Percentiles rank a stretch among this genome's conserved stretches.
Conservation (phyloP, 2,113 vertebrate species). For the Nerophis ophidion region DNA sequence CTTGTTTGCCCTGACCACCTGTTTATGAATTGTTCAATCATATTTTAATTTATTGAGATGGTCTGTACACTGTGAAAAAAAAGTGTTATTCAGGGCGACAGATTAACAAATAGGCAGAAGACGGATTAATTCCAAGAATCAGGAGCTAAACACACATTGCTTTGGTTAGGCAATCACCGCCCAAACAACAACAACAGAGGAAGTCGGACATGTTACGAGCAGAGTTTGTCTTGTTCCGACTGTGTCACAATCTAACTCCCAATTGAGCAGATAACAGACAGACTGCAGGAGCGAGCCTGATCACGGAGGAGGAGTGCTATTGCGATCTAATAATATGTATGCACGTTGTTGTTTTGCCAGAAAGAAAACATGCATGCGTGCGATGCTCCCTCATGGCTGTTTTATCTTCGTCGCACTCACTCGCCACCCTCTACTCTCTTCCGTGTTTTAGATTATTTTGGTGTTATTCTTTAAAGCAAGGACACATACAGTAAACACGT, state of each 20-base stretch:
- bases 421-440: conserved; percentile 9
- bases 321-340: conserved; percentile 9
- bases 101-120: too few species aligned
- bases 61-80: too few species aligned
- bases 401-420: background rate
- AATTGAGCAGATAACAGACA: conserved; percentile 51
- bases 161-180: conserved; percentile 46
- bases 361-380: conserved; percentile 1
- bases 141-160: conserved; percentile 17
- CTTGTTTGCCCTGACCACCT: too few species aligned
- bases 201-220: conserved; percentile 39
- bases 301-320: background rate
- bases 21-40: too few species aligned
- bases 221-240: conserved; percentile 57
- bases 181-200: conserved; percentile 53
- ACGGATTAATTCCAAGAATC: too few species aligned
- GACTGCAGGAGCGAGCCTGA: conserved; percentile 18
- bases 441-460: conserved; percentile 1
- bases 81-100: too few species aligned
- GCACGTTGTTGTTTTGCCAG: conserved; percentile 1
- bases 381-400: conserved; percentile 3
- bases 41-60: too few species aligned
- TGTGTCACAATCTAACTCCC: conserved; percentile 42
- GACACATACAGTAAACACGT: conserved; percentile 31
- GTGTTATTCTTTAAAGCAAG: conserved; percentile 48